Percentiles rank a stretch among this genome's conserved stretches.
Evolutionary conservation across 2,888 invertebrate genomes (phyloP).

Genomic region (Ennomos erosarius): DNA sequence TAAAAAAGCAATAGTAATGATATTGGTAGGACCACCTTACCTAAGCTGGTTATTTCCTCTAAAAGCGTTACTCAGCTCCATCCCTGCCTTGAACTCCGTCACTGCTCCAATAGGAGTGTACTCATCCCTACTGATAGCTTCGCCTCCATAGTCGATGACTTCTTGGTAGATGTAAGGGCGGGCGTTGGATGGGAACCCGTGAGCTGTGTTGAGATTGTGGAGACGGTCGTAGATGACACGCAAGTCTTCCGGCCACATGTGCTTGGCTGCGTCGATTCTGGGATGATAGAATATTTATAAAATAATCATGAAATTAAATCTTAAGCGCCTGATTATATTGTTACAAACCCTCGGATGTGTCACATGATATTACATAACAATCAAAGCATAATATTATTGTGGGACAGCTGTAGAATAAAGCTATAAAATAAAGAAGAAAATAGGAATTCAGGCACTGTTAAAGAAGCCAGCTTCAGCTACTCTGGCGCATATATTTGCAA

Average conservation of each 20-base stretch:
- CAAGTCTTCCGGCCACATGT: constrained; percentile 92
- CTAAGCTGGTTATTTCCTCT: constrained; percentile 69
- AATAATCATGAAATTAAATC: too few species aligned
- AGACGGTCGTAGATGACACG: constrained; percentile 86
- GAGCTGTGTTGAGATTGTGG: constrained; percentile 85
- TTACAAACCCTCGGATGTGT: too few species aligned
- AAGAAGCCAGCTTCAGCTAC: too few species aligned
- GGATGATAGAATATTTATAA: background rate
- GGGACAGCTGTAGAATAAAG: too few species aligned
- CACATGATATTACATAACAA: too few species aligned
- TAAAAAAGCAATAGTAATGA: too few species aligned
- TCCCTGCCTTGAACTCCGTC: constrained; percentile 86
- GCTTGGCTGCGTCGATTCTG: constrained; percentile 91
- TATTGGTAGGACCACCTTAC: too few species aligned
- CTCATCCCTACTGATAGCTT: constrained; percentile 79
- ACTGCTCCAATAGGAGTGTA: constrained; percentile 86
- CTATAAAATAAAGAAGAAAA: too few species aligned
- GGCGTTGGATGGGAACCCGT: constrained; percentile 86
- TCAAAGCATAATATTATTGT: too few species aligned
- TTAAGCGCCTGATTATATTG: too few species aligned
- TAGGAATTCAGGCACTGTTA: too few species aligned
- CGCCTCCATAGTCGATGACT: constrained; percentile 89
- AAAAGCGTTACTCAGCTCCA: constrained; percentile 73
- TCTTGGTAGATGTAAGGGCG: constrained; percentile 90
- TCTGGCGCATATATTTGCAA: too few species aligned